phyloP scores from a whole-genome alignment of 2,888 invertebrate genomes.

The Belgica antarctica region DNA sequence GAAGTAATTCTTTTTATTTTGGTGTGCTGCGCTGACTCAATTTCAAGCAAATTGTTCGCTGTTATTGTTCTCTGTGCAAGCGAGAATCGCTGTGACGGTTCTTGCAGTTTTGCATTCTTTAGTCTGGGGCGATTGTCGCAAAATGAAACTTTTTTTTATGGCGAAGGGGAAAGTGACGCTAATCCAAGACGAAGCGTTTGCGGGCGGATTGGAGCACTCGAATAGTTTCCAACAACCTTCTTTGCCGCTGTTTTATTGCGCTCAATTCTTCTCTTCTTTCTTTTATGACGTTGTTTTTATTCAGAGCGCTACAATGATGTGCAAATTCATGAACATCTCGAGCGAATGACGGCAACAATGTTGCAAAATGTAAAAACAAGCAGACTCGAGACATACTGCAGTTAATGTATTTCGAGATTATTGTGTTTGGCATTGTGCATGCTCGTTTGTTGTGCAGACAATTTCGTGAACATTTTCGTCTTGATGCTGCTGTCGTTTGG shows the following conservation, averaged over 20 bases:
- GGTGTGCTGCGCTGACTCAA: neutral
- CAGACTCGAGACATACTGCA: neutral
- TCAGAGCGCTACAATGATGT: neutral
- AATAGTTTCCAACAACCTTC: neutral
- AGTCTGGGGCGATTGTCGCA: neutral
- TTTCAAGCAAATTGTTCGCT: neutral
- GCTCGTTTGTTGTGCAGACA: constrained; percentile 13
- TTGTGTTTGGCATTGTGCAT: constrained; percentile 25
- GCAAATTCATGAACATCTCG: constrained; percentile 11
- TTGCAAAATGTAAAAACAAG: neutral
- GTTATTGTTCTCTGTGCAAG: neutral
- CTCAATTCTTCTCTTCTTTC: neutral
- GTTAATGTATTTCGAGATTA: constrained; percentile 10
- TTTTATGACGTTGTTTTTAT: constrained; percentile 16
- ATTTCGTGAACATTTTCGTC: constrained; percentile 16
- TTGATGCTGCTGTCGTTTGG: neutral
- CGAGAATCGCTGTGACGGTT: neutral
- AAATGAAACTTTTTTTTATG: neutral
- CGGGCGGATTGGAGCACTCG: neutral
- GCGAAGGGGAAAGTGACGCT: neutral
- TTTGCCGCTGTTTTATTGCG: constrained; percentile 12
- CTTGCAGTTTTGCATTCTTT: neutral
- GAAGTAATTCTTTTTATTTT: neutral
- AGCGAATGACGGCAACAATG: neutral
- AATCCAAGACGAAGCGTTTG: neutral